Evolutionary conservation across 1,140 invertebrate genomes (phyloP).

Genomic region (Pseudomyrmex pallidus): DNA sequence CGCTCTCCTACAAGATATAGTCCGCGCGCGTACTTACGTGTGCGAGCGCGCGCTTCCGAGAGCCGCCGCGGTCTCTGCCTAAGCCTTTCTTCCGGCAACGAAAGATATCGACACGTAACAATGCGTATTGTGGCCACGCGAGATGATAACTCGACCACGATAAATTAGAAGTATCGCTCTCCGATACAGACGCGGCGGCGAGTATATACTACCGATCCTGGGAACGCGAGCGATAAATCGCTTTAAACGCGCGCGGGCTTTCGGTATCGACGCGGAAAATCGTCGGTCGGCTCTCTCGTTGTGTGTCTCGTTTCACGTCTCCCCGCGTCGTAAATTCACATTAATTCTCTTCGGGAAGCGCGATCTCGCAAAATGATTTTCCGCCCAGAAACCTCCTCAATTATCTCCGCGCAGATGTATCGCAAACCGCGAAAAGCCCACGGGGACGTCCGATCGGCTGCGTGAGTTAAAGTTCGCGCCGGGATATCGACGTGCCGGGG

Average conservation of each 20-base stretch:
- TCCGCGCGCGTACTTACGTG: neutral
- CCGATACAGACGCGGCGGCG: too few relatives aligned
- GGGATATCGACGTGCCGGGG: conserved; percentile 10
- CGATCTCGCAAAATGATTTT: conserved; percentile 8
- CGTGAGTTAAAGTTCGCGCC: neutral
- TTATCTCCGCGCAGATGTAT: conserved; percentile 29
- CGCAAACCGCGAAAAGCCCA: neutral
- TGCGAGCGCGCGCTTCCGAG: neutral
- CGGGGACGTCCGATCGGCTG: conserved; percentile 14
- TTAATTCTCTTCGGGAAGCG: conserved; percentile 23
- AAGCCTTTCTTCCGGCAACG: conserved; percentile 60
- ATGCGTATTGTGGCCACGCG: conserved; percentile 53
- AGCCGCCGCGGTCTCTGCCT: neutral
- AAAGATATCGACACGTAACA: conserved; percentile 55
- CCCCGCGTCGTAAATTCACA: conserved; percentile 18
- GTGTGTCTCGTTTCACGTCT: conserved; percentile 12
- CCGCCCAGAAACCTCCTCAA: conserved; percentile 25
- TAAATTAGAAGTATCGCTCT: conserved; percentile 55
- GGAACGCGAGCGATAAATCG: conserved; percentile 50
- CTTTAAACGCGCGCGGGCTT: conserved; percentile 1
- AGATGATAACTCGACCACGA: conserved; percentile 41
- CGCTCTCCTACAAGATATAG: neutral
- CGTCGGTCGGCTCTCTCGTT: neutral
- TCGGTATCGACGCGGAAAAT: conserved; percentile 30
- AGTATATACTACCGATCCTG: conserved; percentile 33